Evolutionary conservation across 1,140 invertebrate species (phyloP), one percentile per base, ranked within the genome.

Genomic region (Chrysopa pallens): DNA sequence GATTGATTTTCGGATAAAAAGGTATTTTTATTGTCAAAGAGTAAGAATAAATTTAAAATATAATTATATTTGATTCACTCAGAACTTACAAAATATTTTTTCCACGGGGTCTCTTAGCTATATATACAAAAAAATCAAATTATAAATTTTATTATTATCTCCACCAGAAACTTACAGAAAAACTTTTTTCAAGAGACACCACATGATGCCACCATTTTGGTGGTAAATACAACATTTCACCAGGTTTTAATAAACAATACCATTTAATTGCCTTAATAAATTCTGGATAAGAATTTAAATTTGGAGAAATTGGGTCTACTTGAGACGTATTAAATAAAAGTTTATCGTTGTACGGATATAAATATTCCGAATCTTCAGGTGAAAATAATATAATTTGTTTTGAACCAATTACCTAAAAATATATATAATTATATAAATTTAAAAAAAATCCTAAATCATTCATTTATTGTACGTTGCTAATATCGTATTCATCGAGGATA

Each of bases 141-240:
- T 23, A 23, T 5, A 23, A 23, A 23, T 5, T 23, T 23, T 23
- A 23, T n/a, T 12, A 42, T 68, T 55, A 73, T 51, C 67, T 53
- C 80, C 80, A 93, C 89, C 90, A 94, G 65, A 93, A 93, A 62
- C 86, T 93, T 1, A 93, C 77, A 29, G 88, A 92, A 54, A 92
- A 86, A 57, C 80, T 80, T 12, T 76, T 67, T 13, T 74, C 73
- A 17, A 88, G 59, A n/a, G 85, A 78, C 46, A 80, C 77, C 23
- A 94, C 83, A 62, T 91, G 85, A 66, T 94, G 89, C 88, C 89
- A 94, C 88, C 88, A 93, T 52, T 84, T 85, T 29, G 83, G 79
- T 38, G 90, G 89, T 50, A 95, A 84, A 59, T 83, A 93, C n/a
- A 94, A 60, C 63, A 92, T 85, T 56, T 93, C 84, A 14, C 88